A percentile compares a stretch with the other conserved stretches of the same genome.
phyloP scores from a whole-genome alignment of 2,797 vertebrate genomes.

The Enteromius treurensis region DNA sequence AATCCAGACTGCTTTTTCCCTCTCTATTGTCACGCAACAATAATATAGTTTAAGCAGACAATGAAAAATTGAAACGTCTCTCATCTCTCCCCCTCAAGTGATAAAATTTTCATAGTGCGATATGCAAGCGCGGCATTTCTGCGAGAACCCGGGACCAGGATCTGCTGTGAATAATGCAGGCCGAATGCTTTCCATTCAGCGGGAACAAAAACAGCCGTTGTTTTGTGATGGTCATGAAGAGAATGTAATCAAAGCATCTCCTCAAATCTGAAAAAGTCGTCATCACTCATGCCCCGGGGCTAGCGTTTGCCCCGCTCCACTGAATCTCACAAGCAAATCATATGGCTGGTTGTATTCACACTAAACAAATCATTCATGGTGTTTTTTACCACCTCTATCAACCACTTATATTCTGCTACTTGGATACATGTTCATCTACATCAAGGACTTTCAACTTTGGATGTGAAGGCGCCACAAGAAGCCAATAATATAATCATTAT shows the following conservation, averaged over 20 bases:
- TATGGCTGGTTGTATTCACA: slow-evolving; percentile 18
- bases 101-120: slow-evolving; percentile 78
- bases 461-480: background rate
- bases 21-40: slow-evolving; percentile 63
- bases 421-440: background rate
- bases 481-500: background rate
- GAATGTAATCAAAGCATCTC: slow-evolving; percentile 46
- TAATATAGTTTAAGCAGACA: slow-evolving; percentile 69
- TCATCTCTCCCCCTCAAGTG: slow-evolving; percentile 66
- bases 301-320: background rate
- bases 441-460: background rate
- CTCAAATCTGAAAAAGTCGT: slow-evolving; percentile 24
- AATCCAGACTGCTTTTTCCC: slow-evolving; percentile 13
- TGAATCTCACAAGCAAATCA: slow-evolving; percentile 36
- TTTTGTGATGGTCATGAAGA: slow-evolving; percentile 58
- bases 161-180: slow-evolving; percentile 48
- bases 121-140: slow-evolving; percentile 70
- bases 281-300: slow-evolving; percentile 24
- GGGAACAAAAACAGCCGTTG: slow-evolving; percentile 53
- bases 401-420: background rate
- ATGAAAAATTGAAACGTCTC: slow-evolving; percentile 77
- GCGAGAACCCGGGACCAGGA: slow-evolving; percentile 54
- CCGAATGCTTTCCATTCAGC: slow-evolving; percentile 59
- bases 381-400: background rate
- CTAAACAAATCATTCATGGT: slow-evolving; percentile 26